Base-by-base conservation (phyloP, 2,797 vertebrate genomes). In the Sebastes steindachneri region DNA sequence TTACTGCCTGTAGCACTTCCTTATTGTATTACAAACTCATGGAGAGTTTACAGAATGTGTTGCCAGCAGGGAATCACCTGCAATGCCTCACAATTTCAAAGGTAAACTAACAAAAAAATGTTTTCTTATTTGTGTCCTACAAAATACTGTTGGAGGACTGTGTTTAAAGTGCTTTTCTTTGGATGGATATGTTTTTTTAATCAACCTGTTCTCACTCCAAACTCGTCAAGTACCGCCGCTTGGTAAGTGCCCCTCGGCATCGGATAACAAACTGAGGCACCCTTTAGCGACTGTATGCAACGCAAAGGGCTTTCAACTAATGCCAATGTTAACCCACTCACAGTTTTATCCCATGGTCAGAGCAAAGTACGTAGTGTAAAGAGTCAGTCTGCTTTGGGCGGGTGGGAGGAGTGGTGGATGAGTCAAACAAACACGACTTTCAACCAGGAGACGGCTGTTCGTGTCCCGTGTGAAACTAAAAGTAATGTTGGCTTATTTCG, bases 1-100 rank as follows among this genome's bases (percentile, higher is more conserved):
- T 91, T 65, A 79, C 29, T 37, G 67, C 73, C 76, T 75, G 72
- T 68, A 72, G 75, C 73, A 59, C 75, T 79, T 83, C 84, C 67
- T 74, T 68, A 79, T 80, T 85, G 74, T 68, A 31, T 75, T 29
- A 72, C 21, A 21, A 28, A 80, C 29, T 73, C 63, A n/a, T n/a
- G 41, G 29, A 62, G 65, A 59, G 70, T 48, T 67, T 73, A 67
- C 58, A 68, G 64, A 83, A 53, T 29, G 55, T 45, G 58, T 17
- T 72, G 31, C 74, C 83, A 70, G 79, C 41, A 58, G 55, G 66
- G 76, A 68, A 65, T 75, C 45, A 9, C 29, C 23, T 28, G 25
- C 1, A 53, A 58, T 10, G 55, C 23, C 63, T 69, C 17, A 37
- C 58, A 25, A 25, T 55, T 79, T 57, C 21, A 53, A 68, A 33